These are phyloP conservation scores for Lacerta viridis DNA, from an alignment of 2,797 vertebrate genomes.

Conservation along the genomic window DNA sequence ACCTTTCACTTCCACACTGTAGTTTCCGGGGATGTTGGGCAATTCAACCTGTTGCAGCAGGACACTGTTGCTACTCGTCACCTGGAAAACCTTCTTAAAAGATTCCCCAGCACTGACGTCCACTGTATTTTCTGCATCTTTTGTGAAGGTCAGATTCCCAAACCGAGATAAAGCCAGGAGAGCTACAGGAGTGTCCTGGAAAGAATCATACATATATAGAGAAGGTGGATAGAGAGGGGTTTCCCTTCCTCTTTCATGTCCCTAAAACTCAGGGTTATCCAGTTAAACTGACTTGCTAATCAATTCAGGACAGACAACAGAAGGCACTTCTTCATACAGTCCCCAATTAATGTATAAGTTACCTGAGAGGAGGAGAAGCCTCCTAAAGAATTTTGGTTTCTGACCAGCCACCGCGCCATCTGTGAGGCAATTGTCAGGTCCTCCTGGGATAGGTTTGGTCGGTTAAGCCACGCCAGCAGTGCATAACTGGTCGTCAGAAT, in stretches of 20 bases:
- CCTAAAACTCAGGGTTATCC: no score
- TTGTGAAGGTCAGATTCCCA: not conserved
- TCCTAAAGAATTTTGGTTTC: slow-evolving; percentile 65
- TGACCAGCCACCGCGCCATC: slow-evolving; percentile 61
- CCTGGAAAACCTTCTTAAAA: not conserved
- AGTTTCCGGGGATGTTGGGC: slow-evolving; percentile 8
- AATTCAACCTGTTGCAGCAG: slow-evolving; percentile 19
- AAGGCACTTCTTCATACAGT: no score
- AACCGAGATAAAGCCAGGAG: slow-evolving; percentile 21
- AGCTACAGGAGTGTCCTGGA: slow-evolving; percentile 29
- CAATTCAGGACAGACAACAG: no score
- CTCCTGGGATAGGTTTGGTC: not conserved
- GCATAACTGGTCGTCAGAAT: slow-evolving; percentile 61
- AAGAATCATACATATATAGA: not conserved
- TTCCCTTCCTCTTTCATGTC: not conserved
- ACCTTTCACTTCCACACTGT: slow-evolving; percentile 19
- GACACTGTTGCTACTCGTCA: not conserved
- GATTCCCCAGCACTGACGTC: not conserved
- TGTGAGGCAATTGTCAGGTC: slow-evolving; percentile 13
- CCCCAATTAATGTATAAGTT: not conserved
- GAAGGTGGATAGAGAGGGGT: no score
- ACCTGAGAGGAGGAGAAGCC: slow-evolving; percentile 74
- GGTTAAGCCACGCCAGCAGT: slow-evolving; percentile 52
- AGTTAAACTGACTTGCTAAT: no score
- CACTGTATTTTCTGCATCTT: slow-evolving; percentile 14